A percentile compares a stretch with the other conserved stretches of the same genome.
Evolutionary conservation across 2,888 invertebrate genomes (phyloP).

Genomic region (Scaptomyza cyrtandrae): DNA sequence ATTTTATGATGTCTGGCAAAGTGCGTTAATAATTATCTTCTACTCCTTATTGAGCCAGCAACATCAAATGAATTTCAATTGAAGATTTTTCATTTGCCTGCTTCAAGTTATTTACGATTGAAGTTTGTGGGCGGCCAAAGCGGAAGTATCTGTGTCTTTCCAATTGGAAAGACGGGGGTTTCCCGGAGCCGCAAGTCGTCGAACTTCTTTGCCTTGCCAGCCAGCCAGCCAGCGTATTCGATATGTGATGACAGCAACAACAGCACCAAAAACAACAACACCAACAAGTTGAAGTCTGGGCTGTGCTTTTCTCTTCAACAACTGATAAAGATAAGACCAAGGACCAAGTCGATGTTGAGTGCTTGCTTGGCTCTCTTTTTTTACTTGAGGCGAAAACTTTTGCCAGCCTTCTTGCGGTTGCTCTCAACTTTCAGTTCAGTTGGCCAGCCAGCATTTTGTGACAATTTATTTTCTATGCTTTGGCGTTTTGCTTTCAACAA

Average conservation of each 20-base stretch:
- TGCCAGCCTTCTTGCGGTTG: slow-evolving; percentile 55
- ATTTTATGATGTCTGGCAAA: slow-evolving; percentile 26
- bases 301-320: slow-evolving; percentile 58
- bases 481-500: slow-evolving; percentile 77
- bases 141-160: slow-evolving; percentile 35
- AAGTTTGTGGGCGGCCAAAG: slow-evolving; percentile 34
- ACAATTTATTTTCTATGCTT: slow-evolving; percentile 78
- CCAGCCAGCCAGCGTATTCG: slow-evolving; percentile 40
- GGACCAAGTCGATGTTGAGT: slow-evolving; percentile 52
- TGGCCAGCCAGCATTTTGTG: slow-evolving; percentile 70
- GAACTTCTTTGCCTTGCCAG: slow-evolving; percentile 40
- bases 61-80: slow-evolving; percentile 46
- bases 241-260: slow-evolving; percentile 49
- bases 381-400: slow-evolving; percentile 59
- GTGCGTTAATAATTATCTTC: slow-evolving; percentile 61
- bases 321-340: slow-evolving; percentile 74
- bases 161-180: slow-evolving; percentile 12
- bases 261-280: slow-evolving; percentile 22
- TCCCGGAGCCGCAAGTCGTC: slow-evolving; percentile 33
- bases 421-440: slow-evolving; percentile 28
- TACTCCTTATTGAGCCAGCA: slow-evolving; percentile 11
- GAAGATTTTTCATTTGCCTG: slow-evolving; percentile 61
- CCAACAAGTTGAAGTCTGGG: slow-evolving; percentile 17
- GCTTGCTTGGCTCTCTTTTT: slow-evolving; percentile 28
- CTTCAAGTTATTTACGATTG: slow-evolving; percentile 61